A percentile compares a stretch with the other conserved stretches of the same genome.
phyloP scores from a whole-genome alignment of 2,888 invertebrate species.

The Tenthredo notha region DNA sequence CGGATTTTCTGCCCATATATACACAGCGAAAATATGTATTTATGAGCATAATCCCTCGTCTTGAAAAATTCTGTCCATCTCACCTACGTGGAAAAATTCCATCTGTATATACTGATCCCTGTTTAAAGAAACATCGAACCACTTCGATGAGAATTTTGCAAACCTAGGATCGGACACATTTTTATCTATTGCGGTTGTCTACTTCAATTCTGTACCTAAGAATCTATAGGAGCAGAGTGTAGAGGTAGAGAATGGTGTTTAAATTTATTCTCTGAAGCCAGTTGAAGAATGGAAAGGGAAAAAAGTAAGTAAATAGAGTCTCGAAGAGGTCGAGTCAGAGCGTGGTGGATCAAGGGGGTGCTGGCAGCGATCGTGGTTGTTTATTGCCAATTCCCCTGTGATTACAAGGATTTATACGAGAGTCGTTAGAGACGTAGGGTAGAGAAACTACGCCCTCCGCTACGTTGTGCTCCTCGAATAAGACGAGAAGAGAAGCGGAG shows the following conservation, averaged over 20 bases:
- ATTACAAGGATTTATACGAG: constrained; percentile 46
- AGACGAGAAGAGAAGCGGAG: constrained; percentile 13
- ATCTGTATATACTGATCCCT: constrained; percentile 57
- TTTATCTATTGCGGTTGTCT: neutral
- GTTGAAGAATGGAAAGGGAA: neutral
- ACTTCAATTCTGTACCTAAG: neutral
- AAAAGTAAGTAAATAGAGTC: constrained; percentile 29
- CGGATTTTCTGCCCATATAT: neutral
- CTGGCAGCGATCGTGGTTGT: constrained; percentile 33
- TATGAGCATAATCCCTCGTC: constrained; percentile 43
- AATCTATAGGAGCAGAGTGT: neutral
- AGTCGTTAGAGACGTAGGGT: constrained; percentile 44
- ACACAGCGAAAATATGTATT: neutral
- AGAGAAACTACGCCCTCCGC: constrained; percentile 10
- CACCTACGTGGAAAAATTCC: constrained; percentile 56
- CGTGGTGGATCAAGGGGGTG: constrained; percentile 31
- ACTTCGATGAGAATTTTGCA: constrained; percentile 57
- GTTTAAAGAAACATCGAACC: constrained; percentile 68
- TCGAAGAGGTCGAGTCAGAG: constrained; percentile 18
- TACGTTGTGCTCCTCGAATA: neutral
- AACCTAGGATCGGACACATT: neutral
- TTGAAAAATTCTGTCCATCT: constrained; percentile 56
- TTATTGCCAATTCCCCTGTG: constrained; percentile 49
- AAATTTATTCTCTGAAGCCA: constrained; percentile 1
- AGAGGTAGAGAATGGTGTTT: neutral